Conservation (phyloP, 2,113 vertebrate species). For the Chiloscyllium plagiosum region DNA sequence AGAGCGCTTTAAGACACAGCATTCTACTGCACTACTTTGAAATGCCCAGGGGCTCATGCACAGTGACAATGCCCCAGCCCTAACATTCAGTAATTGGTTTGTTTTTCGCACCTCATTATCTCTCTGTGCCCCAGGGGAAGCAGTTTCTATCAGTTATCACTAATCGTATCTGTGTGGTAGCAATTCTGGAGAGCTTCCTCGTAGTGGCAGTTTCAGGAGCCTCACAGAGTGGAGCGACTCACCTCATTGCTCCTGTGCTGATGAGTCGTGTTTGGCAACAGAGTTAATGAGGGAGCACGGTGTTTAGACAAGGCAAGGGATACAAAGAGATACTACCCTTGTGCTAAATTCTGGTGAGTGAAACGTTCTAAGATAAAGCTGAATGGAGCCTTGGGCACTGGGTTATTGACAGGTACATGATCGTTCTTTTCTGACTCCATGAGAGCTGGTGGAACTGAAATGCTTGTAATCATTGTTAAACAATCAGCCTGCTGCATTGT, state of each 20-base stretch:
- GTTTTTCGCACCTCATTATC: slow-evolving; percentile 43
- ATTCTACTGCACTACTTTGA: background rate
- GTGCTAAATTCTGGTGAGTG: background rate
- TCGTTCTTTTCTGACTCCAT: background rate
- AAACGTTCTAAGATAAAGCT: background rate
- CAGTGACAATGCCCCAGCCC: slow-evolving; percentile 24
- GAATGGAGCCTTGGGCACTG: background rate
- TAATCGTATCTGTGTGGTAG: background rate
- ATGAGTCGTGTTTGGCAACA: slow-evolving; percentile 50
- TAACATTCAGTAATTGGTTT: slow-evolving; percentile 31
- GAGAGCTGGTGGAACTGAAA: background rate
- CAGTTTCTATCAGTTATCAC: slow-evolving; percentile 40
- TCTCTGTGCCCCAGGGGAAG: background rate
- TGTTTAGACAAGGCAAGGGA: slow-evolving; percentile 49
- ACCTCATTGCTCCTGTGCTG: slow-evolving; percentile 51
- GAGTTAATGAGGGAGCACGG: slow-evolving; percentile 56
- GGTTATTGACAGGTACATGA: background rate
- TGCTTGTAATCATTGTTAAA: slow-evolving; percentile 24
- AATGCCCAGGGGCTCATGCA: background rate
- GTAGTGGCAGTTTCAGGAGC: slow-evolving; percentile 41
- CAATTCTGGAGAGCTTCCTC: slow-evolving; percentile 36
- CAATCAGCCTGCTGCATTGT: background rate
- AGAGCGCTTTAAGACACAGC: background rate
- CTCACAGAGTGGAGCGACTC: slow-evolving; percentile 51
- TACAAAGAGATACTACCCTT: background rate